Percentiles rank a stretch among this genome's conserved stretches.
Evolutionary conservation across 2,797 vertebrate species (phyloP).

Genomic region (Typhlichthys subterraneus): DNA sequence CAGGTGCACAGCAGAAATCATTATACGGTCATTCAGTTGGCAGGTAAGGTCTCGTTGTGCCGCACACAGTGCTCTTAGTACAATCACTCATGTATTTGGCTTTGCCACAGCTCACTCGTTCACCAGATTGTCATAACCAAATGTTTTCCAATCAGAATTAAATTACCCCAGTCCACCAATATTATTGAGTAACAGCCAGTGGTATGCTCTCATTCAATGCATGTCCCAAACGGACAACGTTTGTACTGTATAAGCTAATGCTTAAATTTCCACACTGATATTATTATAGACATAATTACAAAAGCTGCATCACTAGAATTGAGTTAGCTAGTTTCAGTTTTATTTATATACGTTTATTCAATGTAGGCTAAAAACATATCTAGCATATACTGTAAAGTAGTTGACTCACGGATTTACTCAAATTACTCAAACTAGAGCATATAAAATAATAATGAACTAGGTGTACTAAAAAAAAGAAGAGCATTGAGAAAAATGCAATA

Average conservation of each 20-base stretch:
- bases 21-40: constrained; percentile 1
- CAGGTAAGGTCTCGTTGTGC: constrained; percentile 8
- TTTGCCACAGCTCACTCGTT: constrained; percentile 29
- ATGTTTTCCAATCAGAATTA: constrained; percentile 64
- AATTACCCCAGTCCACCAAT: constrained; percentile 67
- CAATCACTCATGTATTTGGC: constrained; percentile 7
- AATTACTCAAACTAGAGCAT: too few species aligned
- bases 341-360: constrained; percentile 4
- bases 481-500: neutral
- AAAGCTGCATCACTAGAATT: constrained; percentile 14
- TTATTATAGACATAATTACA: constrained; percentile 34
- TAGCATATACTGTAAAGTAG: constrained; percentile 28
- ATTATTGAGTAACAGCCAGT: constrained; percentile 71
- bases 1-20: constrained; percentile 5
- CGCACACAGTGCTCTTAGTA: neutral
- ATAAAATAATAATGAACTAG: too few species aligned
- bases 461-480: neutral
- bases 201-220: constrained; percentile 75
- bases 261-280: neutral
- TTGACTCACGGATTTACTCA: neutral
- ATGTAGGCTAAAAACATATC: neutral
- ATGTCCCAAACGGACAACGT: constrained; percentile 58
- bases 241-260: constrained; percentile 29
- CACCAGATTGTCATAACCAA: constrained; percentile 54
- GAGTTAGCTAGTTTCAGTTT: constrained; percentile 23